Evolutionary conservation across 2,888 invertebrate species (phyloP).

Genomic region (Megalurothrips usitatus): DNA sequence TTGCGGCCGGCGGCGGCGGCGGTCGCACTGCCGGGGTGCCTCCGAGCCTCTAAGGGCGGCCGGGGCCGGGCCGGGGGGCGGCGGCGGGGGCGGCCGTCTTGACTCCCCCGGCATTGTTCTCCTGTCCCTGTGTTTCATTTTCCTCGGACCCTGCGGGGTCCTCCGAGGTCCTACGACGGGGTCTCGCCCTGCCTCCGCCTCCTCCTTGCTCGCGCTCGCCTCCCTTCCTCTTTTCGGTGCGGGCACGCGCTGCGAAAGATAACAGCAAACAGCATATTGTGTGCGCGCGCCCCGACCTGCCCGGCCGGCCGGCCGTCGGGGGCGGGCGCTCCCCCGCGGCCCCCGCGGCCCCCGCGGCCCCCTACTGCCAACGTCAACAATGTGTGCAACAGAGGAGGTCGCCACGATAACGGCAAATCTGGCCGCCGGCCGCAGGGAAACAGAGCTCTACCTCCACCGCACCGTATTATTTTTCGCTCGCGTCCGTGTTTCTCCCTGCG

Average conservation of each 20-base stretch:
- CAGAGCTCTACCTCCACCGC: no score
- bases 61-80: background rate
- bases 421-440: no score
- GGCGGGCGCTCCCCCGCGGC: background rate
- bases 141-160: background rate
- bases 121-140: background rate
- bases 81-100: background rate
- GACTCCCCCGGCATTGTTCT: background rate
- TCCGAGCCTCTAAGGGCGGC: background rate
- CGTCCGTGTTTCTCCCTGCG: no score
- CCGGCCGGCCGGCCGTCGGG: background rate
- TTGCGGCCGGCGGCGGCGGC: no score
- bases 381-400: no score
- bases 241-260: slow-evolving; percentile 6
- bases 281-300: background rate
- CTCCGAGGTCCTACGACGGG: no score
- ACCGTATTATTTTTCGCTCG: no score
- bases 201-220: no score
- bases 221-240: no score
- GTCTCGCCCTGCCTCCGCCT: no score
- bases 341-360: background rate
- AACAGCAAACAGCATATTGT: slow-evolving; percentile 6
- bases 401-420: no score
- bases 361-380: no score
- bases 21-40: background rate